phyloP scores from a whole-genome alignment of 2,888 invertebrate species.

The Synanthedon vespiformis region DNA sequence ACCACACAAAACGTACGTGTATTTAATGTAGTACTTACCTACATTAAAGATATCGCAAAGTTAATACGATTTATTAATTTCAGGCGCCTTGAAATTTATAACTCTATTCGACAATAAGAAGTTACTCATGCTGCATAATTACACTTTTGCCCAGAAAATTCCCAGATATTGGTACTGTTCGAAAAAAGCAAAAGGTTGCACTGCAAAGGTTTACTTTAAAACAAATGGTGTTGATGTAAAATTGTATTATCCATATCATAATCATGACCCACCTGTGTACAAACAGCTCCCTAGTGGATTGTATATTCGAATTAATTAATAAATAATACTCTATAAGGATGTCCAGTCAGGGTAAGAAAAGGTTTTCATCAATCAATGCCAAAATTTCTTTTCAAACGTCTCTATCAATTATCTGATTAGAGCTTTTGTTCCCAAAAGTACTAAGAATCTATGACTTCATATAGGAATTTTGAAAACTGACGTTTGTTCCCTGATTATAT shows the following conservation, averaged over 20 bases:
- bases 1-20: too few relatives aligned
- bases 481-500: too few relatives aligned
- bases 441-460: too few relatives aligned
- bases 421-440: too few relatives aligned
- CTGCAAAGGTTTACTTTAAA: constrained; percentile 26
- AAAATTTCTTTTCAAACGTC: too few relatives aligned
- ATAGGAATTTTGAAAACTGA: too few relatives aligned
- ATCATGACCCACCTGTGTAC: constrained; percentile 14
- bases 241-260: constrained; percentile 10
- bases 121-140: constrained; percentile 23
- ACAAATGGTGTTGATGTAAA: constrained; percentile 6
- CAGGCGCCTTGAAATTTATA: constrained; percentile 19
- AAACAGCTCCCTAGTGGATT: constrained; percentile 5
- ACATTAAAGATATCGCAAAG: too few relatives aligned
- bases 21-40: too few relatives aligned
- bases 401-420: too few relatives aligned
- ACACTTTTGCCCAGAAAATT: constrained; percentile 23
- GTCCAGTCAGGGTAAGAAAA: too few relatives aligned
- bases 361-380: too few relatives aligned
- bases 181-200: constrained; percentile 32
- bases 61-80: not conserved
- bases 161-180: constrained; percentile 37
- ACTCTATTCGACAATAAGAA: constrained; percentile 12
- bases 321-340: too few relatives aligned
- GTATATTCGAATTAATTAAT: constrained; percentile 7